Percentiles rank a stretch among this genome's conserved stretches.
Evolutionary conservation across 2,113 vertebrate genomes (phyloP).

Genomic region (Campylomormyrus numenius): DNA sequence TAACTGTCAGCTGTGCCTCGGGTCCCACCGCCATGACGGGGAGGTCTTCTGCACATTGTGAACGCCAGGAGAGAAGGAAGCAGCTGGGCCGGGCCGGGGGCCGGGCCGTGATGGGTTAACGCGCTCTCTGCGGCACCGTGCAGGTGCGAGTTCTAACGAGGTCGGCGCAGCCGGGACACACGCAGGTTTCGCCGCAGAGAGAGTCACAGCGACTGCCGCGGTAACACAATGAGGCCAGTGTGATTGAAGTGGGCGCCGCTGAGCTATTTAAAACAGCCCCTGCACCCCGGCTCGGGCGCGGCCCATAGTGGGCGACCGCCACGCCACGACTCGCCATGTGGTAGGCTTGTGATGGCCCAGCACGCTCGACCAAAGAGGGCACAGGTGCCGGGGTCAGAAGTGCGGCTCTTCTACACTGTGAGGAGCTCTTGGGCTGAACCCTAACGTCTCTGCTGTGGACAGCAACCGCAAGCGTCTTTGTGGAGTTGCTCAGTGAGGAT

Average conservation of each 20-base stretch:
- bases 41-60: neutral
- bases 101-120: neutral
- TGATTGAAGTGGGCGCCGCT: conserved; percentile 21
- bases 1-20: neutral
- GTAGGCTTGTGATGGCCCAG: neutral
- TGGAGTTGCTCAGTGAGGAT: neutral
- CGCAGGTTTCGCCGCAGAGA: neutral
- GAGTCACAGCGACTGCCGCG: neutral
- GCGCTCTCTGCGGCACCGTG: neutral
- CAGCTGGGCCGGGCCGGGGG: neutral
- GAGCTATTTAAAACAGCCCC: conserved; percentile 7
- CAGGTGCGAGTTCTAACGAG: neutral
- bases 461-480: neutral
- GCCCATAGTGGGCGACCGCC: neutral
- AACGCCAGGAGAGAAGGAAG: neutral
- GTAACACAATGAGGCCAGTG: conserved; percentile 31
- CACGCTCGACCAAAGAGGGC: neutral
- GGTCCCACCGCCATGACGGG: neutral
- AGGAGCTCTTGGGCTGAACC: neutral
- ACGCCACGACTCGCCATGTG: neutral
- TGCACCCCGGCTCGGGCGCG: neutral
- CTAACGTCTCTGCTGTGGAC: neutral
- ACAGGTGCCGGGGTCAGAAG: neutral
- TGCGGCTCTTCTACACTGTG: neutral
- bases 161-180: neutral